Evolutionary conservation across 2,888 invertebrate genomes (phyloP), one percentile per base, ranked within the genome.

Genomic region (Caenorhabditis angaria): DNA sequence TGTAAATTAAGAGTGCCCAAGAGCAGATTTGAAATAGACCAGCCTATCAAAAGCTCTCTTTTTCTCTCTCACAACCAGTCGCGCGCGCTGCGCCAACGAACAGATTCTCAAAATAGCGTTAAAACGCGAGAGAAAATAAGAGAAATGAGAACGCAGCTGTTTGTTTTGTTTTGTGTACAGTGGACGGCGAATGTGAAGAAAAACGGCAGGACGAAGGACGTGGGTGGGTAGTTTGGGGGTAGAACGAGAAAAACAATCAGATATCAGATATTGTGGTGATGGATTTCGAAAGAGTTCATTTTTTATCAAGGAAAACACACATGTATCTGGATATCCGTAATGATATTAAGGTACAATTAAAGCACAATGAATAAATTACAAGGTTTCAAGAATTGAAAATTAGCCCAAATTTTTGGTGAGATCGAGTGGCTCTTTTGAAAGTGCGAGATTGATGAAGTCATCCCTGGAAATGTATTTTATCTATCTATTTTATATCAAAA

Each of bases 401-500:
- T 22, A 62, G 41, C 62, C 27, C n/a, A 62, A 47, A 12, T 62
- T 55, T 28, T 53, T 35, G 0, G 55, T 47, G 25, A 62, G 22
- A 28, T 62, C 62, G 28, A 62, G 4, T 2, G 55, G 55, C 6
- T 50, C 10, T 41, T 14, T 41, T 18, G 41, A 12, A 41, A 27
- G 24, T 22, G 20, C 27, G 22, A 58, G 47, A 47, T 41, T 18
- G 22, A 47, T 47, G 18, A 47, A 58, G 24, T 35, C 20, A 25
- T 27, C 55, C 22, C 12, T 22, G 22, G 2, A 29, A 50, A 50
- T 32, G 1, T 41, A 0, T 55, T 14, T 8, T 12, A 32, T 32
- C 12, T 12, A 32, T 32, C 12, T 32, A 32, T 32, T 32, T 32
- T 32, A 8, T 5, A 32, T 8, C 12, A 32, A 32, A 32, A 41